Evolutionary conservation across 2,113 vertebrate species (phyloP).

Genomic region (Pangasianodon gigas): DNA sequence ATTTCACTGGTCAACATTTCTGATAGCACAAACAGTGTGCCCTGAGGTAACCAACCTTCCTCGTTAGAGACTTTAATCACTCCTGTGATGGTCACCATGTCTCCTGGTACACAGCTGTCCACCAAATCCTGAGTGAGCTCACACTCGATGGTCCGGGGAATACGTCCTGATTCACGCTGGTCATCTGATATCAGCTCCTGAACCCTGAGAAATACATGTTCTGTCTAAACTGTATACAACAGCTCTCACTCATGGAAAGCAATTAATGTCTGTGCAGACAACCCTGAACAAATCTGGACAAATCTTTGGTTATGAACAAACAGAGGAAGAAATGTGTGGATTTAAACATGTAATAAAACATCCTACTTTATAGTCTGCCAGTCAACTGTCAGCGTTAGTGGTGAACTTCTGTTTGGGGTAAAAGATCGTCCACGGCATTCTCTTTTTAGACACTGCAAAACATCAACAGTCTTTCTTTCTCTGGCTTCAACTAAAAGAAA

Average conservation of each 20-base stretch:
- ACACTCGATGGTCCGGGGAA: constrained; percentile 94
- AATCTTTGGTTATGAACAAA: background rate
- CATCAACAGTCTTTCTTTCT: background rate
- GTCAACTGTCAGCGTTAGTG: constrained; percentile 92
- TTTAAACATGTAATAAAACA: background rate
- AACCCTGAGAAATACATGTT: constrained; percentile 71
- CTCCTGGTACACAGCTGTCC: constrained; percentile 94
- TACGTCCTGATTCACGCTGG: constrained; percentile 90
- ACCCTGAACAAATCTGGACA: background rate
- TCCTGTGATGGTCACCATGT: constrained; percentile 87
- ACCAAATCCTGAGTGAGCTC: constrained; percentile 92
- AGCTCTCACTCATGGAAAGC: background rate
- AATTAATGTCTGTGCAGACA: background rate
- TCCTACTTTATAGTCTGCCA: constrained; percentile 95
- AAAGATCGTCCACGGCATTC: constrained; percentile 86
- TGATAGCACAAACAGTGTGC: background rate
- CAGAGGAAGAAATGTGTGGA: background rate
- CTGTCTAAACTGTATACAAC: background rate
- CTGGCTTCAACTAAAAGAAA: background rate
- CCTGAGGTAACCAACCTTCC: constrained; percentile 74
- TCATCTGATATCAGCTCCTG: constrained; percentile 92
- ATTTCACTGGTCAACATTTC: background rate
- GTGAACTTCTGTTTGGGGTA: constrained; percentile 79
- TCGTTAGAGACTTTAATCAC: constrained; percentile 89
- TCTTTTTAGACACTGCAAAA: constrained; percentile 78